Conservation (phyloP, 2,888 invertebrate genomes). For the Creontiades dilutus region DNA sequence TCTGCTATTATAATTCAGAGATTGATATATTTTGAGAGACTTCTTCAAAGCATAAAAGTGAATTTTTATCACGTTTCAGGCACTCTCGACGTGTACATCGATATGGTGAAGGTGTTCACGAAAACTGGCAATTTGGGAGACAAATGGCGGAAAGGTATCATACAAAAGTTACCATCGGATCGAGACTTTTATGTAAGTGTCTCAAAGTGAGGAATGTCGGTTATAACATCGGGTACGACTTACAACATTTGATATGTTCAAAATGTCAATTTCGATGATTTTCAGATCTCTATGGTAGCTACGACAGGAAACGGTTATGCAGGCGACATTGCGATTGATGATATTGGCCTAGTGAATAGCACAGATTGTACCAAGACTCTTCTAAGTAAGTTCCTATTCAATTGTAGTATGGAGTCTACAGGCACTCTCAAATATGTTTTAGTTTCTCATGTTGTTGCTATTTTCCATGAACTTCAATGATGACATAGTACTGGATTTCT, state of each 20-base stretch:
- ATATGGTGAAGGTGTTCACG: conserved; percentile 82
- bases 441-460: too few relatives aligned
- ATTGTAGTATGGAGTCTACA: background rate
- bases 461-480: too few relatives aligned
- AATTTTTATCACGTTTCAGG: conserved; percentile 76
- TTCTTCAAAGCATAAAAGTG: background rate
- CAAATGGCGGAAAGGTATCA: conserved; percentile 82
- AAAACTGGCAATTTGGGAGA: conserved; percentile 85
- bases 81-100: conserved; percentile 81
- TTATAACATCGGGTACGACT: too few relatives aligned
- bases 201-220: background rate
- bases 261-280: background rate
- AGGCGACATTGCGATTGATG: conserved; percentile 91
- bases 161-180: conserved; percentile 67
- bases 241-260: too few relatives aligned
- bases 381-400: conserved; percentile 52
- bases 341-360: conserved; percentile 84
- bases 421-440: too few relatives aligned
- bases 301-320: conserved; percentile 84
- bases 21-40: too few relatives aligned
- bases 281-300: conserved; percentile 88
- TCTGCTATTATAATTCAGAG: too few relatives aligned
- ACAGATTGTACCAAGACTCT: conserved; percentile 79
- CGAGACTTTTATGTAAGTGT: conserved; percentile 26
- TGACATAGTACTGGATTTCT: background rate